Percentiles rank a stretch among this genome's conserved stretches.
Evolutionary conservation across 64 coral and sea anemone species (phyloP).

Genomic region (Dendronephthya gigantea): DNA sequence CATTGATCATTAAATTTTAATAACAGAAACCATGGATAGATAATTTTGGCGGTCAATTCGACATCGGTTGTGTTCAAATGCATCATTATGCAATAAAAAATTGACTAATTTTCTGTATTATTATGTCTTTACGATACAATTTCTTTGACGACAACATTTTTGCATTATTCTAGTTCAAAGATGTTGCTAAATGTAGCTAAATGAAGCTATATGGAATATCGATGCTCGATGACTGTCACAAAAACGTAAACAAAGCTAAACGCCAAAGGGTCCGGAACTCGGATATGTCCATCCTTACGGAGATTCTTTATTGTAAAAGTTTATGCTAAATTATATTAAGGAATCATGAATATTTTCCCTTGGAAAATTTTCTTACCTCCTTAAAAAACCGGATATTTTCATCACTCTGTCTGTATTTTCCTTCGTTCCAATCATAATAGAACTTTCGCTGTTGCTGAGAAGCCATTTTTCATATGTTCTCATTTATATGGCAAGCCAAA

Average conservation of each 20-base stretch:
- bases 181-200: too few relatives aligned
- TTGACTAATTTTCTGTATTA: too few relatives aligned
- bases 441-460: not conserved
- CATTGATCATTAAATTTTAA: slow-evolving; percentile 4
- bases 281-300: not conserved
- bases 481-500: too few relatives aligned
- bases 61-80: not conserved
- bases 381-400: not conserved
- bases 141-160: too few relatives aligned
- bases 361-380: not conserved
- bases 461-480: not conserved
- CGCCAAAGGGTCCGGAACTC: too few relatives aligned
- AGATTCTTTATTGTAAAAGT: too few relatives aligned
- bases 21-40: not conserved
- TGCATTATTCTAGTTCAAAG: too few relatives aligned
- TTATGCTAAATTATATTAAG: not conserved
- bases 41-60: slow-evolving; percentile 1
- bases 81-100: too few relatives aligned
- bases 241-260: not conserved
- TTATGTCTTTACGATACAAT: too few relatives aligned
- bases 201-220: too few relatives aligned
- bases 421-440: not conserved
- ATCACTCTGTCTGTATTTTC: not conserved
- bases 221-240: not conserved
- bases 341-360: not conserved